These are phyloP conservation scores for Tricholaema leucomelas DNA, from an alignment of 2,113 vertebrate species.

Conservation along the genomic window DNA sequence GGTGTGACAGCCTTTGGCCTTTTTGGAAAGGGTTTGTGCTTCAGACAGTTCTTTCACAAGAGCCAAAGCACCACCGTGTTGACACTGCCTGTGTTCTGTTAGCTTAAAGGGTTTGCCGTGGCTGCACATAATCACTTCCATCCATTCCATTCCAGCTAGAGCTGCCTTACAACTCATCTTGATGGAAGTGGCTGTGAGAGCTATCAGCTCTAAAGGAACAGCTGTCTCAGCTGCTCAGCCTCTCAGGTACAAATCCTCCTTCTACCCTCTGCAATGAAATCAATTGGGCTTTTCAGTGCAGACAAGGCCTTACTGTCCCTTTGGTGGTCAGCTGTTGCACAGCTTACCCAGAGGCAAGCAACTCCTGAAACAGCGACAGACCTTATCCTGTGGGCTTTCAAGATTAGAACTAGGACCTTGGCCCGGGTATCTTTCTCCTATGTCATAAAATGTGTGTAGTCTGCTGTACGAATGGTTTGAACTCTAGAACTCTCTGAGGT, in stretches of 20 bases:
- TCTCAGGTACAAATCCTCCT: not conserved
- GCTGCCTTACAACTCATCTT: not conserved
- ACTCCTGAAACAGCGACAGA: not conserved
- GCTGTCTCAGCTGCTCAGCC: not conserved
- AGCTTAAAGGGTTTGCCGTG: not conserved
- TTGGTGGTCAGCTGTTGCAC: slow-evolving; percentile 2
- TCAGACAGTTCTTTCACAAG: not conserved
- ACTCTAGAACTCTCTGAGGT: not conserved
- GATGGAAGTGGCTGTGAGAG: not conserved
- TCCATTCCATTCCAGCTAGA: not conserved
- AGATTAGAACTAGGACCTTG: not conserved
- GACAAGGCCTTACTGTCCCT: not conserved
- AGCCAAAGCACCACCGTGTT: not conserved
- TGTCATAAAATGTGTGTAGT: not conserved
- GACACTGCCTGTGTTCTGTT: not conserved
- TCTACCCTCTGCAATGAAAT: not conserved
- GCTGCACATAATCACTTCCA: not conserved
- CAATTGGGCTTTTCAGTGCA: not conserved
- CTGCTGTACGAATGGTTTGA: not conserved
- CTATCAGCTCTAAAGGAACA: slow-evolving; percentile 36
- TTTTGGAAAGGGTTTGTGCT: not conserved
- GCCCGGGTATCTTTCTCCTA: not conserved
- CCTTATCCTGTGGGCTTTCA: not conserved
- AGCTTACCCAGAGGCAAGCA: not conserved
- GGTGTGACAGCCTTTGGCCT: not conserved